Evolutionary conservation across 2,113 vertebrate species (phyloP), one percentile per base, ranked within the genome.

Genomic region (Caloenas nicobarica): DNA sequence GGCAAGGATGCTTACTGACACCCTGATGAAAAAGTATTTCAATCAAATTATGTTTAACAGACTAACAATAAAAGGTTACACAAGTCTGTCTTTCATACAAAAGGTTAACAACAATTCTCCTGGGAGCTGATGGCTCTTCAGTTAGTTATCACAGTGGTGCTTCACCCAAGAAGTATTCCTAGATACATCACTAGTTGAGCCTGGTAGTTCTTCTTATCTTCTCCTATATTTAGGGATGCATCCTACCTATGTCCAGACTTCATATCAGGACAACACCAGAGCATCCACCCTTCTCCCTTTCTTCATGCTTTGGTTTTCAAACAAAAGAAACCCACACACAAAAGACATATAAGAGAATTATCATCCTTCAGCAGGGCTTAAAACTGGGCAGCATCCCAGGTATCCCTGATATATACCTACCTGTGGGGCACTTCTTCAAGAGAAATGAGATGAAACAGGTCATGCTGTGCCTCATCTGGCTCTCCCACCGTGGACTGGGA

Each of bases 381-480:
- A 74, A 84, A 62, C 19, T 50, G 14, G 7, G 58, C 6, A 44
- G 6, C 36, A 73, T 24, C 16, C 7, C 1, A 36, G 36, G 1
- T n/a, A 21, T 65, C 16, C 4, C 34, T 15, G 3, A 16, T 7
- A 31, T 0, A 72, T 13, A n/a, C 2, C 33, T 48, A 22, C 26
- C 65, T 86, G 31, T 5, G 7, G 29, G 29, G 4, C 24, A 31
- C 4, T 79, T 73, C 34, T 70, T 78, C 21, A 50, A 33, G 28
- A 87, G 17, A 89, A 86, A 62, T 11, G 4, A 33, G 31, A 38
- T 73, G 0, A 69, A 57, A 34, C 13, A 81, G 16, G 5, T 31
- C 10, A 40, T 40, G 4, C 22, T 61, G 8, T 57, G 36, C 12
- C 33, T 77, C 26, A 40, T 57, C 19, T 40, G 36, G 9, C 31